phyloP scores from a whole-genome alignment of 2,888 invertebrate genomes.

The Aspidiotus rigidus region DNA sequence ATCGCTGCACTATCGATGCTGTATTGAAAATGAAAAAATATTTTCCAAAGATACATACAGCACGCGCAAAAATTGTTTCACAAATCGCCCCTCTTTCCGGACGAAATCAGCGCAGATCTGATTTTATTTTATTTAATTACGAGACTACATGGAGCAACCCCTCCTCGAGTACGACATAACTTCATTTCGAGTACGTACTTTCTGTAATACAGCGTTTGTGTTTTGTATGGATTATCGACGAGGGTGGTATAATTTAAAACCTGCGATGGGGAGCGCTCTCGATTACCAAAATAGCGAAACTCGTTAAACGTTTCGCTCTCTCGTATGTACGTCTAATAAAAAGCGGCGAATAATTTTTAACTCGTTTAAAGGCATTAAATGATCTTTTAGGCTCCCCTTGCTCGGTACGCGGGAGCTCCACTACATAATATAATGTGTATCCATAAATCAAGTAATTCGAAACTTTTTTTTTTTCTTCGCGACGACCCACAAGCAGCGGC shows the following conservation, averaged over 20 bases:
- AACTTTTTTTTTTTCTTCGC: not conserved
- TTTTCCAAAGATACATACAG: not conserved
- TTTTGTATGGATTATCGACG: conserved; percentile 2
- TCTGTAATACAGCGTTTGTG: not conserved
- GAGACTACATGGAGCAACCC: no score
- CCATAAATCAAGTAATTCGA: conserved; percentile 2
- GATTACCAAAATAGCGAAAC: conserved; percentile 4
- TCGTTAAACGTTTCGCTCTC: not conserved
- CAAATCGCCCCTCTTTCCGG: not conserved
- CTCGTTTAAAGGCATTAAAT: conserved; percentile 4
- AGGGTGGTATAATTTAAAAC: conserved; percentile 4
- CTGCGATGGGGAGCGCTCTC: conserved; percentile 2
- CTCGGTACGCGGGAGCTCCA: not conserved
- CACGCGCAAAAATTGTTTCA: not conserved
- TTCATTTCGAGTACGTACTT: not conserved
- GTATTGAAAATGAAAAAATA: not conserved
- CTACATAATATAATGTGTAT: not conserved
- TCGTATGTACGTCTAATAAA: not conserved
- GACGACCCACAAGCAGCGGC: no score
- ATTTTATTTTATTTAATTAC: conserved; percentile 1
- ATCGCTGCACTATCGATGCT: not conserved
- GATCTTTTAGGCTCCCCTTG: conserved; percentile 3
- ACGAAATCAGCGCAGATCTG: not conserved
- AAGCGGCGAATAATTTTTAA: conserved; percentile 1
- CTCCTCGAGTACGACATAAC: not conserved